phyloP scores from a whole-genome alignment of 2,888 invertebrate species.

The Thecocarcelia acutangulata region DNA sequence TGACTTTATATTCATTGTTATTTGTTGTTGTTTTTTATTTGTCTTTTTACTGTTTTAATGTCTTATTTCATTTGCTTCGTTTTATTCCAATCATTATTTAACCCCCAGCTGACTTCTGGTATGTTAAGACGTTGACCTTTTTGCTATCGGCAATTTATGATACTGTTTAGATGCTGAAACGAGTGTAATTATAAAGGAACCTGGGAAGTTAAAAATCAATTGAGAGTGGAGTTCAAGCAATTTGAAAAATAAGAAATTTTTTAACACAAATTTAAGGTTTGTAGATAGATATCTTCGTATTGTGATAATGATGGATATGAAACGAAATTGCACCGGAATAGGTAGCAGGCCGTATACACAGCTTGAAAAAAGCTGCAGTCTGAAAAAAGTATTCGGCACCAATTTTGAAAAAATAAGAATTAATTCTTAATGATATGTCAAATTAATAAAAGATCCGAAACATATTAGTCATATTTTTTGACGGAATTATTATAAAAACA shows the following conservation, averaged over 20 bases:
- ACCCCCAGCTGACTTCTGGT: constrained; percentile 52
- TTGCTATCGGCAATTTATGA: constrained; percentile 31
- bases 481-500: too few species aligned
- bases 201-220: not conserved
- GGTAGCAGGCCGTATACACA: too few species aligned
- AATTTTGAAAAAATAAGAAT: too few species aligned
- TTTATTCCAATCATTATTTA: constrained; percentile 48
- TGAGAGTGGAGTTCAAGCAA: not conserved
- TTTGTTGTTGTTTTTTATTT: not conserved
- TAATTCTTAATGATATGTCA: too few species aligned
- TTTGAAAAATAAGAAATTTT: not conserved
- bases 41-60: not conserved
- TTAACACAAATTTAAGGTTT: too few species aligned
- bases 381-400: too few species aligned
- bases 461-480: too few species aligned
- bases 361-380: too few species aligned
- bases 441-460: too few species aligned
- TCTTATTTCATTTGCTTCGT: constrained; percentile 4
- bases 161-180: constrained; percentile 3
- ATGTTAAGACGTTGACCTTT: constrained; percentile 54
- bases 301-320: too few species aligned
- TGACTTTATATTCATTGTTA: constrained; percentile 30
- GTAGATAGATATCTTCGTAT: too few species aligned
- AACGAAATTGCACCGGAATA: too few species aligned
- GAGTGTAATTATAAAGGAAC: constrained; percentile 12